Percentiles rank a stretch among this genome's conserved stretches.
Conservation (phyloP, 2,797 vertebrate genomes). For the Anomalospiza imberbis region DNA sequence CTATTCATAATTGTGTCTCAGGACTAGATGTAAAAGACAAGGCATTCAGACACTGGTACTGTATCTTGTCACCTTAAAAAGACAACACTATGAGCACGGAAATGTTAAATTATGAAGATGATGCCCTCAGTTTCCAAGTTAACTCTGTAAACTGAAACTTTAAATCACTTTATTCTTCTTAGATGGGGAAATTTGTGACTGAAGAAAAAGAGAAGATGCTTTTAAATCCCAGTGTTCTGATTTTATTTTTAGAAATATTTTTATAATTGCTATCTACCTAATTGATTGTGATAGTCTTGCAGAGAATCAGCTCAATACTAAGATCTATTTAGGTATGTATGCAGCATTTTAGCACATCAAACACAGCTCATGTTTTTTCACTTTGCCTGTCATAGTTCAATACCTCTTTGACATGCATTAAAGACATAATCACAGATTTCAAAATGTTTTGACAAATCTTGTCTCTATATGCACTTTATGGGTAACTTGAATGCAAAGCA, state of each 20-base stretch:
- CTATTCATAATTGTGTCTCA: background rate
- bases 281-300: background rate
- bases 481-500: background rate
- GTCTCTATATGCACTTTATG: background rate
- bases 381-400: background rate
- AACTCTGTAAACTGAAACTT: background rate
- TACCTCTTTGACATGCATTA: background rate
- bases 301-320: background rate
- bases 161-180: background rate
- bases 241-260: background rate
- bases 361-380: background rate
- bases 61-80: background rate
- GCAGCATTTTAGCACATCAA: background rate
- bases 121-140: background rate
- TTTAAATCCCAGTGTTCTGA: background rate
- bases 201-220: background rate
- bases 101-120: background rate
- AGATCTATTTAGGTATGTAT: background rate
- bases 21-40: background rate
- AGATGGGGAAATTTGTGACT: background rate
- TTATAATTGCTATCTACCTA: background rate
- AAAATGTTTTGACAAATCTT: conserved; percentile 25
- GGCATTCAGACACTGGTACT: background rate
- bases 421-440: background rate
- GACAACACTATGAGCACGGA: background rate